phyloP scores from a whole-genome alignment of 2,888 invertebrate species.

The Pollenia amentaria region DNA sequence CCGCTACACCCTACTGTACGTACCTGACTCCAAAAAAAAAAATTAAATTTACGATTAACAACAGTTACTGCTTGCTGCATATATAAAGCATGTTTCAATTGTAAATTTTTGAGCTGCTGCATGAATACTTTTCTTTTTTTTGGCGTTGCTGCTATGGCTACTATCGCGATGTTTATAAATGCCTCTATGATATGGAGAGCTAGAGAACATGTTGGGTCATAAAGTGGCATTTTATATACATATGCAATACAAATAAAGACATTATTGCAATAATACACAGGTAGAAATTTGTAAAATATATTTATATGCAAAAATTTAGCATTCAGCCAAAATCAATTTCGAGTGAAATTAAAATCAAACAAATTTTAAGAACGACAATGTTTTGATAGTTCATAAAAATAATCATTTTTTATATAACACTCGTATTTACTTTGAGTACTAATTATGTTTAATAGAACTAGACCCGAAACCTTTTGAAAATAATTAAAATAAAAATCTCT shows the following conservation, averaged over 20 bases:
- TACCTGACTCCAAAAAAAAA: background rate
- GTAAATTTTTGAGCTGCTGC: background rate
- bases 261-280: background rate
- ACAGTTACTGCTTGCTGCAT: slow-evolving; percentile 9
- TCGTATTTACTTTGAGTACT: no score
- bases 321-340: no score
- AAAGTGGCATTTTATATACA: slow-evolving; percentile 56
- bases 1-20: background rate
- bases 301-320: no score
- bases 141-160: background rate
- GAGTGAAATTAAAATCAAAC: no score
- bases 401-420: no score
- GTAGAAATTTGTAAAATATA: background rate
- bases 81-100: slow-evolving; percentile 12
- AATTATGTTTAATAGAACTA: no score
- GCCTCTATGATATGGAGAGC: background rate
- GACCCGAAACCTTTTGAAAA: no score
- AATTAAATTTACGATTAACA: background rate
- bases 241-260: background rate
- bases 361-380: no score
- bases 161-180: background rate
- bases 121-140: background rate
- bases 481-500: no score
- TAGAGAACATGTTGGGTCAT: slow-evolving; percentile 19
- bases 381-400: no score